Evolutionary conservation across 2,797 vertebrate genomes (phyloP).

Genomic region (Lindbergichthys nudifrons): DNA sequence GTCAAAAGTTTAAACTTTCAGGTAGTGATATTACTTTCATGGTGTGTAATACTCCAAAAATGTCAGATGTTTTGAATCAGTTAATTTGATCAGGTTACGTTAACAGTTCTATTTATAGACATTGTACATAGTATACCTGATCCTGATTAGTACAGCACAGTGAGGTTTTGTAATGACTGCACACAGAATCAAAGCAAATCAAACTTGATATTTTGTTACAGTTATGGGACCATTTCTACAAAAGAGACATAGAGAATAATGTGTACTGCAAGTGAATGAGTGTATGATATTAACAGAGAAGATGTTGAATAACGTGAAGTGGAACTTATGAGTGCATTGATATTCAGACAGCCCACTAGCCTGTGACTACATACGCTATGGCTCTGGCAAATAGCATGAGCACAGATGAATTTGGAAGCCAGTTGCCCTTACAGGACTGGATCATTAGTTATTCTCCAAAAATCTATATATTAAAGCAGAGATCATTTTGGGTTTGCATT

Average conservation of each 20-base stretch:
- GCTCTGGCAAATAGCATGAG: conserved; percentile 4
- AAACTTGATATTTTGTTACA: conserved; percentile 14
- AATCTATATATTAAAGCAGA: background rate
- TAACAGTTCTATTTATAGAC: conserved; percentile 10
- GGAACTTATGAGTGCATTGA: background rate
- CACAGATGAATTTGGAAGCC: background rate
- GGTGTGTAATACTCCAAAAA: conserved; percentile 7
- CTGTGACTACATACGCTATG: background rate
- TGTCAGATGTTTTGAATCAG: conserved; percentile 20
- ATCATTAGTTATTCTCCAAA: background rate
- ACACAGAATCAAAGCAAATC: conserved; percentile 12
- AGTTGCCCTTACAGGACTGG: background rate
- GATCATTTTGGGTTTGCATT: background rate
- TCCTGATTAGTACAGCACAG: background rate
- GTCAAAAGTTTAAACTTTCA: background rate
- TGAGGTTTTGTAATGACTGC: background rate
- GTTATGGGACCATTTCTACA: background rate
- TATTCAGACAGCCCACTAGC: background rate
- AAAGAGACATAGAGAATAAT: background rate
- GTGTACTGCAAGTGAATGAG: background rate
- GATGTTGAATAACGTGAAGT: conserved; percentile 6
- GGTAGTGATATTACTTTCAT: conserved; percentile 15
- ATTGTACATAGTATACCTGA: conserved; percentile 2
- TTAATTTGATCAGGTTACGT: conserved; percentile 17
- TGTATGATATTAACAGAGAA: background rate